These are phyloP conservation scores for Nemurella pictetii DNA, from an alignment of 2,888 invertebrate genomes.

Conservation along the genomic window DNA sequence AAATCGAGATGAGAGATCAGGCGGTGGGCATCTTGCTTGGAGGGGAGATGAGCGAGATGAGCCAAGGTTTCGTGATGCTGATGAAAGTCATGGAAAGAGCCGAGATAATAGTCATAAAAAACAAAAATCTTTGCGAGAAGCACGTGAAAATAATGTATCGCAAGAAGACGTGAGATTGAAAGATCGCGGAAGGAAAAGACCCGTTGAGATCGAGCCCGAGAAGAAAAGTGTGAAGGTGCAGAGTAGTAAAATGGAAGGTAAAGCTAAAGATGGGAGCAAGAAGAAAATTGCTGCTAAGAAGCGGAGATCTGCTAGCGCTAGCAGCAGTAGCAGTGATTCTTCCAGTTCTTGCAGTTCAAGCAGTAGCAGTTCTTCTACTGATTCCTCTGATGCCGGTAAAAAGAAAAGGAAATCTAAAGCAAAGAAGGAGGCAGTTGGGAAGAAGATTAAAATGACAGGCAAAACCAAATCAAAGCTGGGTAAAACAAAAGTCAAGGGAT, in stretches of 20 bases:
- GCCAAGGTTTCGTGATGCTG: no score
- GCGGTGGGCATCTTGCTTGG: no score
- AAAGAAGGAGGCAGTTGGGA: slow-evolving; percentile 30
- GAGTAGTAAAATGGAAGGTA: background rate
- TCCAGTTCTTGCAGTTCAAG: slow-evolving; percentile 27
- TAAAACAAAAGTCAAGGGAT: slow-evolving; percentile 16
- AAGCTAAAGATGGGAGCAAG: background rate
- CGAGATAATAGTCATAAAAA: no score
- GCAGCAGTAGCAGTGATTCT: slow-evolving; percentile 33
- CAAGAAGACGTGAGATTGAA: no score
- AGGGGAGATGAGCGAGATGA: no score
- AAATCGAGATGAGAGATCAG: background rate
- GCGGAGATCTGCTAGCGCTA: slow-evolving; percentile 34
- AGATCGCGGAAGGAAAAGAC: background rate
- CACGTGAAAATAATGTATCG: no score
- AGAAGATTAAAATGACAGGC: slow-evolving; percentile 33
- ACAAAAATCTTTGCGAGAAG: no score
- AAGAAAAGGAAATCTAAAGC: background rate
- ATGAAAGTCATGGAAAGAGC: no score
- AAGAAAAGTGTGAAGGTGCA: background rate
- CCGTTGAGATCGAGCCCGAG: background rate
- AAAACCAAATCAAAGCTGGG: slow-evolving; percentile 25
- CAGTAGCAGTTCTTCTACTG: slow-evolving; percentile 32
- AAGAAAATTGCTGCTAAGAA: background rate
- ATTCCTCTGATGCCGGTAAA: background rate